Base-by-base conservation (phyloP, 2,113 vertebrate species). In the Centropus unirufus region DNA sequence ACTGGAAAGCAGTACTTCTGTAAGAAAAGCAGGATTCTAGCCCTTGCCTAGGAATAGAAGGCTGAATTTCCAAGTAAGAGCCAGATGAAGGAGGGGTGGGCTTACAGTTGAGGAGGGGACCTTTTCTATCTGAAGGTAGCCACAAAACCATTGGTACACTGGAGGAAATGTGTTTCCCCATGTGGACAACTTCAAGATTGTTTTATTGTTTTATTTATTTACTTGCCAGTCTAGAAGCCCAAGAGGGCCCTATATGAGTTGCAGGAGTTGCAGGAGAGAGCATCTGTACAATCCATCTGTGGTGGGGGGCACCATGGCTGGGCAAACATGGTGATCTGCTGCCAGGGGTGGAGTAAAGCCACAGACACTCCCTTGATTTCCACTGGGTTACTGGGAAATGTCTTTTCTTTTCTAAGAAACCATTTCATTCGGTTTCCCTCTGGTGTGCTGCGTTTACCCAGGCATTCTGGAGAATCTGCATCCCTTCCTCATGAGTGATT, bases 31-130 rank as follows among this genome's bases (percentile, higher is more conserved):
- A 78, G 1, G 4, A 47, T 76, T 57, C 23, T 63, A 73, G 3
- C 3, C 5, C 36, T 92, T 49, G n/a, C 5, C 63, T 17, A n/a
- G 36, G 36, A 36, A 36, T 36, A 51, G 46, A 77, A 80, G 11
- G 20, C 3, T 44, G 15, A 21, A 66, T 91, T 92, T 69, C 21
- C 26, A 69, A 8, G 17, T 42, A 3, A 0, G 2, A 70, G 47
- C 8, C 5, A 40, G 52, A 49, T 0, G 0, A 14, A 22, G 13
- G 0, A 8, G 5, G 13, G 14, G 23, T 3, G 13, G 14, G 23
- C 3, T 57, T 5, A 47, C 1, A 1, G 3, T 1, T 47, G 44
- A 80, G 40, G 8, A 78, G 18, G 8, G 42, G 4, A 14, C 1
- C 11, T 63, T 44, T 62, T 20, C 42, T 46, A 5, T 22, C 26